These are phyloP conservation scores for Hypanus sabinus DNA, from an alignment of 2,113 vertebrate genomes.

Conservation along the genomic window DNA sequence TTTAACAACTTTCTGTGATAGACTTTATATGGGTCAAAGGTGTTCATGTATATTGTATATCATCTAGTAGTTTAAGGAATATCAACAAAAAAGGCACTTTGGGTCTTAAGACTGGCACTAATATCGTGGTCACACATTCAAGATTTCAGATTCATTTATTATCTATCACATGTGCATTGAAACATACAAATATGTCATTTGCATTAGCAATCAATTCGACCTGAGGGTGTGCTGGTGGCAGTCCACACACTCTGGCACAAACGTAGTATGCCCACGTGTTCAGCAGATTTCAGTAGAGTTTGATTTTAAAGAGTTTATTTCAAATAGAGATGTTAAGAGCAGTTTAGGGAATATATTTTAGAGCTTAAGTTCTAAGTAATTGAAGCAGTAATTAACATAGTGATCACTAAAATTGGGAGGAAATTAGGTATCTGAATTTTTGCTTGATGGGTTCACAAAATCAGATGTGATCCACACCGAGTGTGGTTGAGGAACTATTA, in stretches of 20 bases:
- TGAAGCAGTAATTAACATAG: not conserved
- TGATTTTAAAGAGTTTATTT: not conserved
- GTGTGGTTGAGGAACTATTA: not conserved
- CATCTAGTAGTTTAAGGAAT: not conserved
- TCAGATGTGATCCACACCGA: not conserved
- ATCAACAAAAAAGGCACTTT: no score
- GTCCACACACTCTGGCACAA: no score
- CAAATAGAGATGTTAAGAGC: not conserved
- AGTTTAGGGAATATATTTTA: not conserved
- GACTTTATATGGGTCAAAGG: not conserved
- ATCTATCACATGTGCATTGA: no score
- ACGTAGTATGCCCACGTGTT: no score
- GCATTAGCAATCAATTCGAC: no score
- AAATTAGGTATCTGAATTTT: no score
- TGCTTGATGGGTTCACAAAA: not conserved
- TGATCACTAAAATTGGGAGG: no score
- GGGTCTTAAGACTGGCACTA: not conserved
- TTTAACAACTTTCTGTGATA: not conserved
- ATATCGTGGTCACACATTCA: not conserved
- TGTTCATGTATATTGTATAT: not conserved
- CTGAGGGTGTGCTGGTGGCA: no score
- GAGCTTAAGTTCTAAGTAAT: not conserved
- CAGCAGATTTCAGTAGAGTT: no score
- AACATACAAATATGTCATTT: no score
- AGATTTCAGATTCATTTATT: no score